Evolutionary conservation across 2,797 vertebrate species (phyloP).

Genomic region (Brachyalestes nurse): DNA sequence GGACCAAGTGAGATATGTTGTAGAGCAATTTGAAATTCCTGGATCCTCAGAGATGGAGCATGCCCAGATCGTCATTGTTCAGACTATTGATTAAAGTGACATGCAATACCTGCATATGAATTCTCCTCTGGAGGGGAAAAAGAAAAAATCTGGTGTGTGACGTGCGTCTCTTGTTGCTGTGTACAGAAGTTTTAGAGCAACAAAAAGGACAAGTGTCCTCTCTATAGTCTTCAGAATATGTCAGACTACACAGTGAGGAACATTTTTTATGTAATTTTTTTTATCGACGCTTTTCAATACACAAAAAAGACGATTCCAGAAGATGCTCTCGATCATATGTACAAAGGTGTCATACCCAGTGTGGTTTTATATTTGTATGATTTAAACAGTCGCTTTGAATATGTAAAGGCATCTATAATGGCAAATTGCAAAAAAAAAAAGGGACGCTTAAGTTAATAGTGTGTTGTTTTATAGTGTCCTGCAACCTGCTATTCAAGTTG

Average conservation of each 20-base stretch:
- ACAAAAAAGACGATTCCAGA: too few species aligned
- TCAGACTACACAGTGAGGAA: conserved; percentile 12
- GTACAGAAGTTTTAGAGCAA: conserved; percentile 18
- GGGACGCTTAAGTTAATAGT: conserved; percentile 5
- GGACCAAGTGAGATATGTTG: conserved; percentile 56
- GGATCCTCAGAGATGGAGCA: conserved; percentile 55
- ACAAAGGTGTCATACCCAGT: conserved; percentile 3
- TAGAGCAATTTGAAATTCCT: conserved; percentile 61
- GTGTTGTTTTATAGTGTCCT: conserved; percentile 10
- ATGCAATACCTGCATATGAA: neutral
- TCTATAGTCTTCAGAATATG: neutral
- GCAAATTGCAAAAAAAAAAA: neutral
- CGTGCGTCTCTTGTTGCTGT: neutral
- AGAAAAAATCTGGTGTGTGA: neutral
- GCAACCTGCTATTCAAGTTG: neutral
- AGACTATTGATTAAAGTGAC: conserved; percentile 55
- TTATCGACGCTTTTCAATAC: conserved; percentile 23
- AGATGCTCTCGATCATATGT: neutral
- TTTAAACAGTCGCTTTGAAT: conserved; percentile 23
- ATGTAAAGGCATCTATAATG: conserved; percentile 8
- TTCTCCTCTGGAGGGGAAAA: neutral
- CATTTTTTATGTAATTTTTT: conserved; percentile 11
- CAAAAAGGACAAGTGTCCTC: neutral
- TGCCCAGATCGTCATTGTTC: conserved; percentile 62
- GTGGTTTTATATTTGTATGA: conserved; percentile 33